phyloP scores from a whole-genome alignment of 2,797 vertebrate species.

The Tenualosa thibaudeaui region DNA sequence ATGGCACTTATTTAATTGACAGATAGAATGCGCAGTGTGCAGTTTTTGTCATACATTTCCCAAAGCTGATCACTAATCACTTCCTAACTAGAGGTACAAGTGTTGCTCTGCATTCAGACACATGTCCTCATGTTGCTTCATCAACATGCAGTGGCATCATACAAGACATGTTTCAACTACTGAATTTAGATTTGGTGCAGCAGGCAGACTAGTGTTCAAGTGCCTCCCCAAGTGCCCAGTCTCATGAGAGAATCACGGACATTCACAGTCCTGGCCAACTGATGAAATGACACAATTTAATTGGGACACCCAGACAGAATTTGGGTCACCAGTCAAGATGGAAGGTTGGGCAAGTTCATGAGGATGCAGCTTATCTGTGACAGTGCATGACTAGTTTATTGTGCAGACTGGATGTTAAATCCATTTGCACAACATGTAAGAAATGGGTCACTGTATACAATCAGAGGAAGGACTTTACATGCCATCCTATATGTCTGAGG shows the following conservation, averaged over 20 bases:
- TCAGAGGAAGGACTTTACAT: background rate
- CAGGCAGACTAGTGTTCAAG: background rate
- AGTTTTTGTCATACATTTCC: background rate
- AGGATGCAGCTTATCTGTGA: background rate
- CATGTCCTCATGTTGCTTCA: background rate
- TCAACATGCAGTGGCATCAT: too few species aligned
- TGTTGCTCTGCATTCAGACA: background rate
- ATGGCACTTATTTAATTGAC: background rate
- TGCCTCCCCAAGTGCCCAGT: background rate
- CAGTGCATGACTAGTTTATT: background rate
- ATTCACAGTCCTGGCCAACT: background rate
- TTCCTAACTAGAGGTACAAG: background rate
- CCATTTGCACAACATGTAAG: background rate
- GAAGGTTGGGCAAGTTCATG: background rate
- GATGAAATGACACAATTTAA: background rate
- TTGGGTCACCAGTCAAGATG: background rate
- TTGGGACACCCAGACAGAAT: background rate
- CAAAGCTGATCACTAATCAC: background rate
- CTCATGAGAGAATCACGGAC: background rate
- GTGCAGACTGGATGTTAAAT: background rate
- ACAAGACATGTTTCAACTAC: too few species aligned
- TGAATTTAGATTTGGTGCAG: too few species aligned
- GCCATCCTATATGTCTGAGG: constrained; percentile 16
- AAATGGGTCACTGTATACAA: background rate
- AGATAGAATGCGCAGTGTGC: background rate